A percentile compares a stretch with the other conserved stretches of the same genome.
These are phyloP conservation scores for Anser cygnoides DNA, from an alignment of 2,113 vertebrate genomes.

Conservation along the genomic window DNA sequence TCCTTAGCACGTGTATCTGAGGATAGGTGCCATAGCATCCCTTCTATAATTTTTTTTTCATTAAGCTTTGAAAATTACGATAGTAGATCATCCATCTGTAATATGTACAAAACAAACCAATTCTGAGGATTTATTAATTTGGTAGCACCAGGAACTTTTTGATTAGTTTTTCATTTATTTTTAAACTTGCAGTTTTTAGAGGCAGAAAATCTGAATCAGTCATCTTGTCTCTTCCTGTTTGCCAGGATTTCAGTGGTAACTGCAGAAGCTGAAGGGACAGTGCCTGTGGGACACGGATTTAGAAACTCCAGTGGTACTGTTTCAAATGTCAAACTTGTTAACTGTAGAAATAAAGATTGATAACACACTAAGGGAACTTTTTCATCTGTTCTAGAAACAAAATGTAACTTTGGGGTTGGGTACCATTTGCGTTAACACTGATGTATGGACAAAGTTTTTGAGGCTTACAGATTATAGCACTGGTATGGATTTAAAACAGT, in stretches of 20 bases:
- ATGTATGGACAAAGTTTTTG: not conserved
- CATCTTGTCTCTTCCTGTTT: not conserved
- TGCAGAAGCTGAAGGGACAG: not conserved
- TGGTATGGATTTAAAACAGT: not conserved
- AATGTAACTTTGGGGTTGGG: not conserved
- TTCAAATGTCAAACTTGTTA: not conserved
- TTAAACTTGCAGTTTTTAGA: not conserved
- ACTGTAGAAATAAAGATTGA: not conserved
- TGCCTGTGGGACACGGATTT: not conserved
- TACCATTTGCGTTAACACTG: not conserved
- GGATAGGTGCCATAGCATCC: not conserved
- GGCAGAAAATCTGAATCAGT: not conserved
- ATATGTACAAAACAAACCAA: not conserved
- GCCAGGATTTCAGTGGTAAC: not conserved
- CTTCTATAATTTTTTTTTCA: not conserved
- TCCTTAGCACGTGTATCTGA: not conserved
- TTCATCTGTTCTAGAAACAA: not conserved
- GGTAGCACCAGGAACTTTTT: too few species aligned
- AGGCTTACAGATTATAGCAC: not conserved
- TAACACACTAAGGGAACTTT: not conserved
- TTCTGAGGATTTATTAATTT: not conserved
- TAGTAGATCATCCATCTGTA: not conserved
- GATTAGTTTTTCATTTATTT: not conserved
- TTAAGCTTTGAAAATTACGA: not conserved
- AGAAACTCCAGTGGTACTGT: not conserved